Conservation (phyloP, 2,113 vertebrate genomes). For the Noturus placidus region DNA sequence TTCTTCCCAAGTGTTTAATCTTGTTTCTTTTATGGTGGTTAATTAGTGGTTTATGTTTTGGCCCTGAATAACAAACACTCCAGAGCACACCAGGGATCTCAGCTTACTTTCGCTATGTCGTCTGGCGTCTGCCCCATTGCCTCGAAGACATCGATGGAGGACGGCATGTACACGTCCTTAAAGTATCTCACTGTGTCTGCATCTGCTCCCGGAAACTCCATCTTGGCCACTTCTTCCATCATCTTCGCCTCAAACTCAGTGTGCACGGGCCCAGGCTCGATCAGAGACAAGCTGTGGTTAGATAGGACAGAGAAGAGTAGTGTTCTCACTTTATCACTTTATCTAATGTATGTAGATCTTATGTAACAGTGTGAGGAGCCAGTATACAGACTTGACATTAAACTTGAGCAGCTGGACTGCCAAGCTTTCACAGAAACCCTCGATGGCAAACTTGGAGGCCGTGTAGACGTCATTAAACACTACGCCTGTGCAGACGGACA, state of each 20-base stretch:
- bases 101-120: constrained; percentile 75
- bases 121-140: constrained; percentile 79
- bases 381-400: constrained; percentile 81
- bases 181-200: constrained; percentile 78
- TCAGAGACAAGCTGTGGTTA: constrained; percentile 74
- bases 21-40: not conserved
- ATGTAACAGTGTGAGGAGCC: not conserved
- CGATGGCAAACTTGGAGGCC: constrained; percentile 92
- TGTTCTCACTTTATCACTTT: constrained; percentile 24
- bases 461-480: constrained; percentile 91
- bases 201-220: constrained; percentile 75
- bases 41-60: not conserved
- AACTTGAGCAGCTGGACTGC: constrained; percentile 90
- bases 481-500: constrained; percentile 71
- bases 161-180: constrained; percentile 79
- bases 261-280: constrained; percentile 81
- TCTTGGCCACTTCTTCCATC: constrained; percentile 77
- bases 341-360: constrained; percentile 6
- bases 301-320: constrained; percentile 1
- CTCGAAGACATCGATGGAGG: constrained; percentile 77
- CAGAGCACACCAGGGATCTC: not conserved
- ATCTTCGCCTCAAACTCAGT: constrained; percentile 82
- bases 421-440: constrained; percentile 93
- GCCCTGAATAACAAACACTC: not conserved
- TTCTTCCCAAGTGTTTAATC: not conserved